phyloP scores from a whole-genome alignment of 2,797 vertebrate species.

The Phoebastria nigripes region DNA sequence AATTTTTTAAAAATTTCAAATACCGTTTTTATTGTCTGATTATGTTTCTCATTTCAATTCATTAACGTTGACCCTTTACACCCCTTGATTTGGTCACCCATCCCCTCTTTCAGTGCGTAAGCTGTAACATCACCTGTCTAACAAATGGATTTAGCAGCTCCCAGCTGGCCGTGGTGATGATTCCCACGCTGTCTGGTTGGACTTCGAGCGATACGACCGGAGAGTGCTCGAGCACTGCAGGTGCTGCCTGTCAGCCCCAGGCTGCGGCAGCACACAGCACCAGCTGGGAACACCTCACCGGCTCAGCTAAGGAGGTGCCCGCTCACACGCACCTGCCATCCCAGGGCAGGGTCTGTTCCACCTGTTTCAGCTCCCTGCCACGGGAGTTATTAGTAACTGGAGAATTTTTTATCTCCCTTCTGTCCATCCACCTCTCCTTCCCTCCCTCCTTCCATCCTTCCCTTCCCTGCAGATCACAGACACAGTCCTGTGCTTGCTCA shows the following conservation, averaged over 20 bases:
- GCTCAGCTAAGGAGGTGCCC: background rate
- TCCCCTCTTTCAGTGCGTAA: background rate
- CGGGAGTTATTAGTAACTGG: background rate
- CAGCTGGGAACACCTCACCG: background rate
- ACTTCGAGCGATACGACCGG: accelerated
- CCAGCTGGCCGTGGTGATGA: accelerated
- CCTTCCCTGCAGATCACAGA: background rate
- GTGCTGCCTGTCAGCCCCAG: background rate
- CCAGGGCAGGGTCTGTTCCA: background rate
- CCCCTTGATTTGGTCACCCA: background rate
- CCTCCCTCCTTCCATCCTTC: background rate
- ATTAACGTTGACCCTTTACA: background rate
- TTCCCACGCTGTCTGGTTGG: background rate
- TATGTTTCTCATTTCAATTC: background rate
- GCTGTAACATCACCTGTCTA: accelerated
- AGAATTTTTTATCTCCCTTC: background rate
- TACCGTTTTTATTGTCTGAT: background rate
- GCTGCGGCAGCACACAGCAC: too few species aligned
- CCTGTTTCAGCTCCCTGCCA: accelerated
- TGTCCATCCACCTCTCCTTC: background rate
- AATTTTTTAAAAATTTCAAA: background rate
- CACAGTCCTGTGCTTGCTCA: accelerated
- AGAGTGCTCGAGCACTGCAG: accelerated
- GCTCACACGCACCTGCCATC: background rate
- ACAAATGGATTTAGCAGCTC: background rate